Conservation (phyloP, 2,113 vertebrate genomes). For the Anolis sagrei region DNA sequence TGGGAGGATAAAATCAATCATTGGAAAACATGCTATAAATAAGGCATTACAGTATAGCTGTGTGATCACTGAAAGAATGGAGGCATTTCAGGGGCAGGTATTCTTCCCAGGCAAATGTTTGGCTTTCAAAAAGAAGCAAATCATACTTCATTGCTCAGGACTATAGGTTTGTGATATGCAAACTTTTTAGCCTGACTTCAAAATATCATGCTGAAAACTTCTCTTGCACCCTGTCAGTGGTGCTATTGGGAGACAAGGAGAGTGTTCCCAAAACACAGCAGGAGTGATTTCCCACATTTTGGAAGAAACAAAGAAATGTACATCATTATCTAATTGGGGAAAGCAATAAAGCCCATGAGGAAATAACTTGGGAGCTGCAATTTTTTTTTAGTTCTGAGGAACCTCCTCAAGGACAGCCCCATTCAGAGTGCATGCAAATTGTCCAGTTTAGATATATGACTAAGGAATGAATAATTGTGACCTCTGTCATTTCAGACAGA, state of each 20-base stretch:
- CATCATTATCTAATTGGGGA: not conserved
- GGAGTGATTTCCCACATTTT: not conserved
- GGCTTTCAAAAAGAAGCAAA: slow-evolving; percentile 62
- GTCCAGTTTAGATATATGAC: not conserved
- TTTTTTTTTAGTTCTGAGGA: not conserved
- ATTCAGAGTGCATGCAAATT: not conserved
- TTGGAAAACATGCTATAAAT: slow-evolving; percentile 55
- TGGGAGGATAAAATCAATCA: slow-evolving; percentile 57
- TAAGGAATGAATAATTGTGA: not conserved
- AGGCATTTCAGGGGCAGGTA: not conserved
- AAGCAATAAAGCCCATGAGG: not conserved
- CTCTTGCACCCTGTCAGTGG: not conserved
- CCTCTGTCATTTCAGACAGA: not conserved
- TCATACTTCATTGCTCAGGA: slow-evolving; percentile 54
- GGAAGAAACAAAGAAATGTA: too few species aligned
- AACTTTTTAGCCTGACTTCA: not conserved
- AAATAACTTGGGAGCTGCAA: not conserved
- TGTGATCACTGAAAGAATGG: slow-evolving; percentile 1
- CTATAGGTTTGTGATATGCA: slow-evolving; percentile 10
- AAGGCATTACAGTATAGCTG: slow-evolving; percentile 40
- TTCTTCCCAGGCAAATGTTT: slow-evolving; percentile 4
- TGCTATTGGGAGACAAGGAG: not conserved
- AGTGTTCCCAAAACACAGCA: not conserved
- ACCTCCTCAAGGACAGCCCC: not conserved
- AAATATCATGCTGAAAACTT: not conserved